Evolutionary conservation across 2,113 vertebrate species (phyloP).

Genomic region (Malurus alboscapulatus): DNA sequence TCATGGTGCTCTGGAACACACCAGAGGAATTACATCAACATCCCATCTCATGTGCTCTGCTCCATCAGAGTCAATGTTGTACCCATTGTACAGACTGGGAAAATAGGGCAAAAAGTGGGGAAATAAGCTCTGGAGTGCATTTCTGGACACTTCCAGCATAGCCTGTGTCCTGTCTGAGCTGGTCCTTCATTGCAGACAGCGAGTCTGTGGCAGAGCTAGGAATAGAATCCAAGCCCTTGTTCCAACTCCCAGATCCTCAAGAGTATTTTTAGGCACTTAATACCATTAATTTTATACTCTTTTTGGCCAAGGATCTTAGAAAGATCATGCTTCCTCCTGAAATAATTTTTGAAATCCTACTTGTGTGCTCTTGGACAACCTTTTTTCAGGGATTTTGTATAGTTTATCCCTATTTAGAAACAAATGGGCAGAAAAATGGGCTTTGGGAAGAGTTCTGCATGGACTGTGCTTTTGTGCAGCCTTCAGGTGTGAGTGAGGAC

Average conservation of each 20-base stretch:
- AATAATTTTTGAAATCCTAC: background rate
- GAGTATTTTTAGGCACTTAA: conserved; percentile 63
- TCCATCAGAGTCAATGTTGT: background rate
- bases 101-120: background rate
- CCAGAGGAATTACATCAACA: background rate
- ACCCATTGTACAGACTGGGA: background rate
- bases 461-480: background rate
- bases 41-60: background rate
- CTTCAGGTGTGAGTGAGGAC: background rate
- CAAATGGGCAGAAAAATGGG: background rate
- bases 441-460: background rate
- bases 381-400: background rate
- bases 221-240: conserved; percentile 46
- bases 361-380: background rate
- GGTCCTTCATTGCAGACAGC: background rate
- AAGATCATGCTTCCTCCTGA: conserved; percentile 25
- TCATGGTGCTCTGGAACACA: background rate
- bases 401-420: background rate
- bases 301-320: conserved; percentile 46
- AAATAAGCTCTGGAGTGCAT: background rate
- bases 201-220: conserved; percentile 39
- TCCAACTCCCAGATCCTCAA: conserved; percentile 43
- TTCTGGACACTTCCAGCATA: background rate
- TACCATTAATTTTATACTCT: conserved; percentile 55
- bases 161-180: background rate